Base-by-base conservation (phyloP, 2,113 vertebrate species). In the Ranitomeya variabilis region DNA sequence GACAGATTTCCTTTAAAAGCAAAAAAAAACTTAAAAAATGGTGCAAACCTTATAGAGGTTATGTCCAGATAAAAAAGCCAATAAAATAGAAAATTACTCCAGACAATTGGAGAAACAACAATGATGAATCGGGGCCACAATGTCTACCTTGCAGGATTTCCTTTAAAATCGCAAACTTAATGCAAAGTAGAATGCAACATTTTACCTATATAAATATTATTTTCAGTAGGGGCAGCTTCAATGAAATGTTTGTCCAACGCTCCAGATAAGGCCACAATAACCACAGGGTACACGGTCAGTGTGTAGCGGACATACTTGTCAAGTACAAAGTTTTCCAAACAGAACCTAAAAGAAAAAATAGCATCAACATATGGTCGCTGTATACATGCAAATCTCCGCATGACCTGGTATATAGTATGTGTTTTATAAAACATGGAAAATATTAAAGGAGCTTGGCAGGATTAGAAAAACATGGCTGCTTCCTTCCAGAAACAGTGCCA, bases 241-340 rank as follows among this genome's bases (percentile, higher is more conserved):
- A 91, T 89, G 54, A 91, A 91, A 60, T 95, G 93, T 86, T 90
- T 95, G 79, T 83, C 91, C 0, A 91, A 0, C 0, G 92, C 95
- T 92, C 95, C 95, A 0, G 91, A 77, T 87, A 95, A 93, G 90
- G 94, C 95, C 90, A 92, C 89, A 10, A 96, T 95, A 67, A 96
- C 90, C 89, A 96, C 94, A 0, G 95, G 94, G 86, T 96, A 96
- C 11, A 95, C 73, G 0, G 94, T 96, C 82, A 96, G 90, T 86
- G 95, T 95, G 71, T 97, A 94, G 3, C 94, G 91, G 83, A 97
- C 95, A 76, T 96, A 95, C 8, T 94, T 94, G 90, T 95, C 95
- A 88, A 97, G 86, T 8, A 95, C 37, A 89, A 94, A 94, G 91
- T 95, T 97, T 92, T 97, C 96, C 31, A 97, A 90, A 64, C 92